Evolutionary conservation across 2,888 invertebrate species (phyloP), one percentile per base, ranked within the genome.

Genomic region (Nomada fucata): DNA sequence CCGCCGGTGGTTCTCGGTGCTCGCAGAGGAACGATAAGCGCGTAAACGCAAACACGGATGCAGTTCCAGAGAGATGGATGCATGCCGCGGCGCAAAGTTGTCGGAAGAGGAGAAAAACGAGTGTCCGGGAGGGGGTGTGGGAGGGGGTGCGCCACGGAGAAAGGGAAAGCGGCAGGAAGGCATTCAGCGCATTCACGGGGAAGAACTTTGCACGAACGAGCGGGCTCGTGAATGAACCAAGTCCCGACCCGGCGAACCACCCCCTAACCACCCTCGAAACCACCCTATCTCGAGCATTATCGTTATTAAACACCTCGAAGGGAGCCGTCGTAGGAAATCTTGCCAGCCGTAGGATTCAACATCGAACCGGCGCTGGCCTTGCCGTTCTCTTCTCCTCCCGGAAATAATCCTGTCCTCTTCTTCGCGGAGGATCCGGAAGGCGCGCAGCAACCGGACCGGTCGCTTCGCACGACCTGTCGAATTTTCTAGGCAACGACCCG

Each of bases 241-340:
- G 92, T 91, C 91, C 90, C 91, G 90, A 91, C 91, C 90, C 89
- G 88, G 69, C 82, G 84, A 82, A 78, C 70, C 77, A 68, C 73
- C 82, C 83, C 68, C 81, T 59, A 76, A 67, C 81, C 82, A 81
- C 90, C 91, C 92, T 90, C 77, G 82, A 64, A 83, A 82, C 83
- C 83, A 78, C 90, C 91, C 92, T 91, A 92, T 92, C 91, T 91
- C 90, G 89, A 89, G 92, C 92, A 93, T 93, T 93, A 93, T 93
- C 92, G 92, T 92, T 93, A 93, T 93, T 93, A 93, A 93, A 92
- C 92, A 93, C 92, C 92, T 93, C 91, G 86, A 82, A 84, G 79
- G 77, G 79, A 76, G 84, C 85, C 77, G 75, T 65, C 82, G 70
- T 80, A 84, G 79, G 77, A 84, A 77, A 84, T 84, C 79, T 77